phyloP scores from a whole-genome alignment of 2,797 vertebrate species.

The Pelochelys cantorii region DNA sequence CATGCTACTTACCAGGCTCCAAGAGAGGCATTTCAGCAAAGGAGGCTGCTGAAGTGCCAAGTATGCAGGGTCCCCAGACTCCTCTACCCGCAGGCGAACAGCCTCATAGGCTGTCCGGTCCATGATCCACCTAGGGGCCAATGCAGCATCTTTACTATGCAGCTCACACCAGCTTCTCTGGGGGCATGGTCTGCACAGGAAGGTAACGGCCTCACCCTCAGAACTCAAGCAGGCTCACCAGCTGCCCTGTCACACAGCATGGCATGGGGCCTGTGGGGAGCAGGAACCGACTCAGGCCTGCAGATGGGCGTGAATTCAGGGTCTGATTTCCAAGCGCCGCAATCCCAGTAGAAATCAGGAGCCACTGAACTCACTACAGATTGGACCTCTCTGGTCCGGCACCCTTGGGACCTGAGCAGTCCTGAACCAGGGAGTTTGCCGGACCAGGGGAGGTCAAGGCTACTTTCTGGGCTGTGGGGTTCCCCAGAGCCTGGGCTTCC shows the following conservation, averaged over 20 bases:
- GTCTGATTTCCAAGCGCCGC: background rate
- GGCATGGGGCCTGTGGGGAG: no score
- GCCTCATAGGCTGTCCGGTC: rapidly evolving
- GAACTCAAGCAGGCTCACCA: background rate
- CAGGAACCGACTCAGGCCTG: no score
- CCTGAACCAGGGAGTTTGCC: no score
- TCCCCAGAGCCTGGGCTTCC: no score
- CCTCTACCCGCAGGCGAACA: background rate
- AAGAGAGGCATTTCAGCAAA: background rate
- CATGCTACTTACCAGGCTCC: background rate
- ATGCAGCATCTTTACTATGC: background rate
- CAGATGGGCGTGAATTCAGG: background rate
- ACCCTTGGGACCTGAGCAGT: no score
- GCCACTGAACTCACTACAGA: background rate
- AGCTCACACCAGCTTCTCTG: background rate
- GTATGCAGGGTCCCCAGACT: background rate
- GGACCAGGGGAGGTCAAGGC: no score
- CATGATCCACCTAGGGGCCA: background rate
- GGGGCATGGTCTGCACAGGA: background rate
- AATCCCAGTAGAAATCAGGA: background rate
- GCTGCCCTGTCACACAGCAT: background rate
- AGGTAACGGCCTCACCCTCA: background rate
- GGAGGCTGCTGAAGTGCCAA: background rate
- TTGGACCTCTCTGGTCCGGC: no score
- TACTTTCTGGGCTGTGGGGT: no score